Evolutionary conservation across 2,113 vertebrate genomes (phyloP), one percentile per base, ranked within the genome.

Genomic region (Eptesicus fuscus): DNA sequence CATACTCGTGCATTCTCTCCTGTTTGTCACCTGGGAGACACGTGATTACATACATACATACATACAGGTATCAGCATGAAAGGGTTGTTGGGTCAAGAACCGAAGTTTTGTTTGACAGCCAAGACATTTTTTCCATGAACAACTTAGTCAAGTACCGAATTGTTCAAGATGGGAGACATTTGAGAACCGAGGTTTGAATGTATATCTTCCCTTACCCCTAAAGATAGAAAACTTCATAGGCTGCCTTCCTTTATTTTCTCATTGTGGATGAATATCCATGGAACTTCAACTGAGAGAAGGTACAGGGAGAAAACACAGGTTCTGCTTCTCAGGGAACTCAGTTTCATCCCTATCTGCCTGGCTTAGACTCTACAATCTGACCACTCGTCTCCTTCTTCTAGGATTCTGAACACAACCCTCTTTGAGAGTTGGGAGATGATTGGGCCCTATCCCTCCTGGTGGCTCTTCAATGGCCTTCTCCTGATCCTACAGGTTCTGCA

Each of bases 361-460:
- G 67, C n/a, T 85, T 79, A 11, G 10, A 94, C 84, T 92, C 77
- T 90, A 80, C 63, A 79, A 42, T 83, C 74, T 97, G 40, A 95
- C 83, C 6, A 0, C 61, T 87, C 53, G 5, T n/a, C 51, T 97
- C 97, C 95, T 37, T 96, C 86, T 97, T 97, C 1, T 90, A 99
- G 99, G 99, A 98, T 99, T 97, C 96, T 99, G 97, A 99, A 99
- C 97, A 99, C 99, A 3, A 99, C 99, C 5, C 94, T 99, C 61
- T 99, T 99, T 98, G 99, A 99, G 98, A 99, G 99, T 98, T 99
- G 99, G 99, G 98, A 98, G 89, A 93, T 99, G 37, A 98, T 99
- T 0, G 99, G 99, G 32, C 99, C 99, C 0, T 99, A 98, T 87
- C 98, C 99, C 0, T 99, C 99, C 23, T 99, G 99, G 99, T 99